phyloP scores from a whole-genome alignment of 2,888 invertebrate genomes.

The Napeogenes sylphis region DNA sequence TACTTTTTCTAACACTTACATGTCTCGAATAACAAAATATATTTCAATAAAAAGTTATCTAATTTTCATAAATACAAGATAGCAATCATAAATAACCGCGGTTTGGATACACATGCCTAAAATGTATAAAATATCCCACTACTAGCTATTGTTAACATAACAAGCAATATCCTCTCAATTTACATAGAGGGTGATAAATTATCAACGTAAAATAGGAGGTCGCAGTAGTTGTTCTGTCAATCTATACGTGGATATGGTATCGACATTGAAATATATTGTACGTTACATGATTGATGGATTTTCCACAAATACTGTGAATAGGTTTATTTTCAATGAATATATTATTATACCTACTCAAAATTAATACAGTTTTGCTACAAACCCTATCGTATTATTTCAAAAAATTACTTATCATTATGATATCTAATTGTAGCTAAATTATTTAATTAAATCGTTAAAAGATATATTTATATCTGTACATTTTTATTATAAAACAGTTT shows the following conservation, averaged over 20 bases:
- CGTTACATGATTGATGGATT: constrained; percentile 42
- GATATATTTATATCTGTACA: too few species aligned
- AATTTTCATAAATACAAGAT: neutral
- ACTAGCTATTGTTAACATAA: constrained; percentile 26
- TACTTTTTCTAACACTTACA: too few species aligned
- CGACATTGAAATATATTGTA: constrained; percentile 51
- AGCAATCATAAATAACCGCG: neutral
- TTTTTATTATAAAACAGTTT: too few species aligned
- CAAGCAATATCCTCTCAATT: constrained; percentile 28
- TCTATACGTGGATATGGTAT: constrained; percentile 39
- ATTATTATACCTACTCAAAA: too few species aligned
- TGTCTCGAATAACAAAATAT: too few species aligned
- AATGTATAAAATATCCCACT: constrained; percentile 19
- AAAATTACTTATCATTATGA: too few species aligned
- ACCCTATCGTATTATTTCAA: too few species aligned
- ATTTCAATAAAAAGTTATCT: too few species aligned
- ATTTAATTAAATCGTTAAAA: too few species aligned
- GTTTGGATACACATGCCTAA: constrained; percentile 17
- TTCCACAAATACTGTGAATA: constrained; percentile 7
- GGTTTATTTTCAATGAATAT: too few species aligned
- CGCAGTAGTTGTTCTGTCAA: constrained; percentile 39
- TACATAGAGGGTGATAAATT: constrained; percentile 32
- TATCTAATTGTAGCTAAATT: too few species aligned
- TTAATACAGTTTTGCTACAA: too few species aligned
- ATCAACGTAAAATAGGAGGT: constrained; percentile 33